phyloP scores from a whole-genome alignment of 2,797 vertebrate genomes.

The Morus bassanus region DNA sequence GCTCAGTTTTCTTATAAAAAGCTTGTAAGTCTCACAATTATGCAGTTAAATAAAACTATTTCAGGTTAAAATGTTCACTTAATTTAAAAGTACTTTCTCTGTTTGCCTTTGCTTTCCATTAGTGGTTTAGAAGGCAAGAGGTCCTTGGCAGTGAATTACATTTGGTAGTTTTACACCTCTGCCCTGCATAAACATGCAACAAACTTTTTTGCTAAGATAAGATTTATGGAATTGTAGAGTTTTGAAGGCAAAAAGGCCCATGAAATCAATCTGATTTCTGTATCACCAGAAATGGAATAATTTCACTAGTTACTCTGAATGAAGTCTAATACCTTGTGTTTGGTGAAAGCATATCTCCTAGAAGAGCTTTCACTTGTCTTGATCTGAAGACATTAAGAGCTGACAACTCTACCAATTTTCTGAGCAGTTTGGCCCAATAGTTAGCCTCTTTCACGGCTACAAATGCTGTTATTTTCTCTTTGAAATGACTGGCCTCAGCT shows the following conservation, averaged over 20 bases:
- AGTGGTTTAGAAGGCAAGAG: background rate
- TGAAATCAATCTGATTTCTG: background rate
- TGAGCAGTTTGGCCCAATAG: background rate
- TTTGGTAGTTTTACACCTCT: background rate
- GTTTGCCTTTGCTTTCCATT: background rate
- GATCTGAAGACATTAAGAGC: background rate
- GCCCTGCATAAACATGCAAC: background rate
- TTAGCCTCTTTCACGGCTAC: background rate
- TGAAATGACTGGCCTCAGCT: background rate
- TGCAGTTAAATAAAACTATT: background rate
- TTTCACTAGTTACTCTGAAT: background rate
- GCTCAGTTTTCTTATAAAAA: background rate
- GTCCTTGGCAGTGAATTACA: background rate
- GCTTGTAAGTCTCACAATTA: background rate
- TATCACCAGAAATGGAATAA: background rate
- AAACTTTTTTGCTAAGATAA: background rate
- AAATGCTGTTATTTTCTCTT: background rate
- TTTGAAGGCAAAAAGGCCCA: background rate
- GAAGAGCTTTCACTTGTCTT: background rate
- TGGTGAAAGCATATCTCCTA: background rate
- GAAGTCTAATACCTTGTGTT: background rate
- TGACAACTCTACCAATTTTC: background rate
- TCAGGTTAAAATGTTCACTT: background rate
- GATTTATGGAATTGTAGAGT: background rate
- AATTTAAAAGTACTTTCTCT: background rate